A percentile compares a stretch with the other conserved stretches of the same genome.
phyloP scores from a whole-genome alignment of 2,888 invertebrate genomes.

The Eupelmus urozonus region DNA sequence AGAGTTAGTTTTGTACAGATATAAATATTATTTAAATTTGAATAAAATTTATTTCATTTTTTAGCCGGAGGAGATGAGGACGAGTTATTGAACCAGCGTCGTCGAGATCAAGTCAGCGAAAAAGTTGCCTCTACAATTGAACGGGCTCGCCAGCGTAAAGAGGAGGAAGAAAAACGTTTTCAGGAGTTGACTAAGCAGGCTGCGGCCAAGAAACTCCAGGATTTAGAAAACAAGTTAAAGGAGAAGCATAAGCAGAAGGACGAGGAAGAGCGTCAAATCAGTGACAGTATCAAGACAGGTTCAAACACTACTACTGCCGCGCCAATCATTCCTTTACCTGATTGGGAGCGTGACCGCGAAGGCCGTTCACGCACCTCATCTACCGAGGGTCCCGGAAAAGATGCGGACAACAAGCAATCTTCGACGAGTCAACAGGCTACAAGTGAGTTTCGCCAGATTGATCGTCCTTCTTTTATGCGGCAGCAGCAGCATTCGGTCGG shows the following conservation, averaged over 20 bases:
- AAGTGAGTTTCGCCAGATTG: constrained; percentile 66
- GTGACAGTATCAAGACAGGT: constrained; percentile 11
- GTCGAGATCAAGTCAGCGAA: constrained; percentile 84
- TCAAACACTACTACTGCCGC: neutral
- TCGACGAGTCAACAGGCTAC: constrained; percentile 61
- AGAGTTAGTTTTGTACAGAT: neutral
- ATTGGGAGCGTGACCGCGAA: constrained; percentile 78
- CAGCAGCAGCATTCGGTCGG: constrained; percentile 51
- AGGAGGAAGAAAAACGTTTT: constrained; percentile 91
- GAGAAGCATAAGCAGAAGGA: constrained; percentile 79
- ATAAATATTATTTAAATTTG: neutral
- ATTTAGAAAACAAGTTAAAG: constrained; percentile 83
- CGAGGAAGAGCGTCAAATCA: constrained; percentile 66
- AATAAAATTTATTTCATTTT: neutral
- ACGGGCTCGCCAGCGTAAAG: constrained; percentile 89
- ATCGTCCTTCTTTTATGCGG: constrained; percentile 62
- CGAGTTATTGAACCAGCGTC: constrained; percentile 85
- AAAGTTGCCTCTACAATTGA: constrained; percentile 89
- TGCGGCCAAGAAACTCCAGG: constrained; percentile 84
- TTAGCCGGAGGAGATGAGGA: constrained; percentile 78
- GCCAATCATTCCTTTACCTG: constrained; percentile 72
- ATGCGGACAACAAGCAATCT: constrained; percentile 64
- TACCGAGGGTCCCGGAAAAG: constrained; percentile 66
- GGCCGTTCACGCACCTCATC: constrained; percentile 74
- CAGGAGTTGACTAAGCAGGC: constrained; percentile 82